Evolutionary conservation across 1,140 invertebrate species (phyloP), one percentile per base, ranked within the genome.

Genomic region (Conus betulinus): DNA sequence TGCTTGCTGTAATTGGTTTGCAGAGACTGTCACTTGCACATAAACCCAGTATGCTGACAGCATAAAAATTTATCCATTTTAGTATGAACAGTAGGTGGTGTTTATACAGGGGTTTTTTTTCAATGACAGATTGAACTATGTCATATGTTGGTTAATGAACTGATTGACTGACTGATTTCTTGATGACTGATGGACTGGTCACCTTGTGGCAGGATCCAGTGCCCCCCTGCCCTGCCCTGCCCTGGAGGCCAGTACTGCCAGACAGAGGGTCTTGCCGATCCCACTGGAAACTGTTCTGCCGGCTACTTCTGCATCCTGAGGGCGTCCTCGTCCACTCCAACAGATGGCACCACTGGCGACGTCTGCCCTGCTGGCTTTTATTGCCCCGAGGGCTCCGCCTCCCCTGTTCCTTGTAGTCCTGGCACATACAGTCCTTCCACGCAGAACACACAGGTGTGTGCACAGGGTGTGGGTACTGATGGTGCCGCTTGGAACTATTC

Each of bases 211-310:
- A 93, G 94, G 93, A 74, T 94, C 94, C 20, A 92, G 91, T 51
- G 91, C 92, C 74, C 93, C 93, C 93, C 93, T 27, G 63, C 81
- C 7, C n/a, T n/a, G n/a, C 91, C 91, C 17, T 95, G 94, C 88
- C 91, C 93, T 53, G 92, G 93, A 63, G 94, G 94, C 39, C 86
- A 91, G 88, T 94, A 91, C 82, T 95, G 94, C 87, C 92, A 93
- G 83, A 92, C 91, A 60, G 91, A 91, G 52, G 94, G 91, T 7
- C 88, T 95, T 3, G 90, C 89, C 17, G 76, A 81, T 5, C 93
- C 93, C 17, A 93, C 93, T 27, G 93, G 90, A 15, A 92, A 92
- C 88, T 94, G 94, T 79, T 91, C 91, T 1, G 92, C 93, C 8
- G 93, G 94, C 15, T 94, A 93, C 88, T 94, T 92, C 91, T 94